Conservation (phyloP, 1,140 invertebrate genomes). For the Mylabris phalerata region DNA sequence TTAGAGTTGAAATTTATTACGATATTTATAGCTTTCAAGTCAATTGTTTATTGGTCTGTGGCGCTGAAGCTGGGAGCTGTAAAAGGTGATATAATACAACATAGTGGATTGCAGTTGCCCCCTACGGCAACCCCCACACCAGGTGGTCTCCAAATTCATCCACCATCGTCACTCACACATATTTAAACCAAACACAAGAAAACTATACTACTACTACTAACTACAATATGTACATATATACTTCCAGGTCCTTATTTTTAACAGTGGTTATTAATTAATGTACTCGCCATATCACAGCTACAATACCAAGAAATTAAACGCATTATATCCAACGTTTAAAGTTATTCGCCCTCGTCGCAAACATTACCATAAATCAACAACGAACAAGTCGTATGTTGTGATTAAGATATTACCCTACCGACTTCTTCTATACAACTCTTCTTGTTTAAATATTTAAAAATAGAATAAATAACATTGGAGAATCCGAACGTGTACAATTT, state of each 20-base stretch:
- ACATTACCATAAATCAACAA: conserved; percentile 20
- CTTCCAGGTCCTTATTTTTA: conserved; percentile 19
- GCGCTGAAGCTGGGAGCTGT: conserved; percentile 16
- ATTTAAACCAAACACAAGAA: no score
- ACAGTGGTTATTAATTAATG: conserved; percentile 19
- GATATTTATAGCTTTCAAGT: conserved; percentile 34
- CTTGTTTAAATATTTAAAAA: no score
- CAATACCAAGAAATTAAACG: conserved; percentile 15
- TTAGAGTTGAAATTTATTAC: conserved; percentile 22
- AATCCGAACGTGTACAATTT: no score
- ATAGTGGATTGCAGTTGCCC: neutral
- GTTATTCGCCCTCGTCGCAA: no score
- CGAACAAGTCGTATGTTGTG: conserved; percentile 17
- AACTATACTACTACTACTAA: no score
- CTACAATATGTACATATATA: neutral
- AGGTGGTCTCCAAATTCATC: neutral
- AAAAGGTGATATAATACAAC: conserved; percentile 2
- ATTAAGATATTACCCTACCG: conserved; percentile 22
- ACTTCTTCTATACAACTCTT: neutral
- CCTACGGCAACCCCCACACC: neutral
- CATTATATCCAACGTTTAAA: neutral
- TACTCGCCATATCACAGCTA: conserved; percentile 20
- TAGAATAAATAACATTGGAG: no score
- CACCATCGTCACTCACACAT: no score
- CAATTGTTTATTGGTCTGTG: conserved; percentile 37